A percentile compares a stretch with the other conserved stretches of the same genome.
Evolutionary conservation across 2,797 vertebrate species (phyloP).

Genomic region (Catamblyrhynchus diadema): DNA sequence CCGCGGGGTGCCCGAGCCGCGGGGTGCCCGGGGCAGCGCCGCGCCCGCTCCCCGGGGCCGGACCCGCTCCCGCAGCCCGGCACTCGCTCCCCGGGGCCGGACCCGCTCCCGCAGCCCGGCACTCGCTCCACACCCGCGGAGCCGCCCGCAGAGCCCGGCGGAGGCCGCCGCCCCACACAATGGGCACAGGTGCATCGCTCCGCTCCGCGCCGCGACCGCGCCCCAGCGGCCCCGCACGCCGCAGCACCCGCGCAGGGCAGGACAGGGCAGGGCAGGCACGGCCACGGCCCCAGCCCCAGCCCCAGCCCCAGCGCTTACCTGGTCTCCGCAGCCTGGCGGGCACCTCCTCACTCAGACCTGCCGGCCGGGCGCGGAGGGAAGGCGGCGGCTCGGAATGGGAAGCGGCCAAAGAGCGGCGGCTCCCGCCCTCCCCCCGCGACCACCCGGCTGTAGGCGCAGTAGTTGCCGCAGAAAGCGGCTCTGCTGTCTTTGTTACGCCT

Average conservation of each 20-base stretch:
- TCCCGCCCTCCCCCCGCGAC: background rate
- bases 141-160: background rate
- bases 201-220: background rate
- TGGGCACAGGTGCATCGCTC: constrained; percentile 30
- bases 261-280: background rate
- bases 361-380: background rate
- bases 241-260: background rate
- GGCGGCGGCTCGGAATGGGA: background rate
- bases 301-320: background rate
- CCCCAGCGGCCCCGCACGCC: background rate
- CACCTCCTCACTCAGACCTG: background rate
- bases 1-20: background rate
- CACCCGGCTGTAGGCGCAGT: background rate
- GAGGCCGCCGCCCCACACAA: constrained; percentile 4
- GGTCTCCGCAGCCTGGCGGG: background rate
- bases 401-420: background rate
- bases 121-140: background rate
- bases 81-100: background rate
- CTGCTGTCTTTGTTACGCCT: constrained; percentile 73
- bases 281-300: background rate
- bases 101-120: background rate
- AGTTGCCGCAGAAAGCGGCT: constrained; percentile 60
- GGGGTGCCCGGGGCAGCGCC: background rate
- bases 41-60: background rate
- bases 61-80: background rate